These are phyloP conservation scores for Sebastes baramenuke DNA, from an alignment of 2,797 vertebrate species.

Conservation along the genomic window DNA sequence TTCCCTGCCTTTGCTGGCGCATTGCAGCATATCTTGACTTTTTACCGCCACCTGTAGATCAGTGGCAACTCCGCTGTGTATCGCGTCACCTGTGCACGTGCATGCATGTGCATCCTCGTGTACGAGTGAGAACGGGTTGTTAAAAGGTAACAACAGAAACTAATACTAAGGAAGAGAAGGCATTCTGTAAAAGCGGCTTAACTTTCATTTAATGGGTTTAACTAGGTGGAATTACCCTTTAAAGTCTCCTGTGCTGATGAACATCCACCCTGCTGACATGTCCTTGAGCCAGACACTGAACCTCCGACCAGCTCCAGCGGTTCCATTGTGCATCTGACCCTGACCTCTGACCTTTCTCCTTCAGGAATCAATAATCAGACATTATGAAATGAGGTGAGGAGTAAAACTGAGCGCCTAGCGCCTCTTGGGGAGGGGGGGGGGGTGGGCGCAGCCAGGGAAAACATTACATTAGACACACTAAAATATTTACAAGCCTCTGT, in stretches of 20 bases:
- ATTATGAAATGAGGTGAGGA: constrained; percentile 20
- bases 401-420: constrained; percentile 12
- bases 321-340: not conserved
- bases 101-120: not conserved
- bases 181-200: not conserved
- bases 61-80: not conserved
- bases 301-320: not conserved
- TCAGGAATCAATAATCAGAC: constrained; percentile 31
- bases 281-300: not conserved
- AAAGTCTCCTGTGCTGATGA: not conserved
- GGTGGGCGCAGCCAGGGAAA: constrained; percentile 16
- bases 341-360: constrained; percentile 29
- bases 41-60: not conserved
- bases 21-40: not conserved
- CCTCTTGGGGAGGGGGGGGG: not conserved
- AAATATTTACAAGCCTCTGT: constrained; percentile 70
- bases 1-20: not conserved
- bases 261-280: not conserved
- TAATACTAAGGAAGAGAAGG: not conserved
- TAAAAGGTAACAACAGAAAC: not conserved
- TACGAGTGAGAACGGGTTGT: not conserved
- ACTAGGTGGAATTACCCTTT: not conserved
- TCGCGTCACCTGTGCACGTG: not conserved
- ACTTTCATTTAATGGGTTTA: not conserved
- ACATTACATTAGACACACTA: constrained; percentile 64